phyloP scores from a whole-genome alignment of 2,797 vertebrate species.

The Erpetoichthys calabaricus region DNA sequence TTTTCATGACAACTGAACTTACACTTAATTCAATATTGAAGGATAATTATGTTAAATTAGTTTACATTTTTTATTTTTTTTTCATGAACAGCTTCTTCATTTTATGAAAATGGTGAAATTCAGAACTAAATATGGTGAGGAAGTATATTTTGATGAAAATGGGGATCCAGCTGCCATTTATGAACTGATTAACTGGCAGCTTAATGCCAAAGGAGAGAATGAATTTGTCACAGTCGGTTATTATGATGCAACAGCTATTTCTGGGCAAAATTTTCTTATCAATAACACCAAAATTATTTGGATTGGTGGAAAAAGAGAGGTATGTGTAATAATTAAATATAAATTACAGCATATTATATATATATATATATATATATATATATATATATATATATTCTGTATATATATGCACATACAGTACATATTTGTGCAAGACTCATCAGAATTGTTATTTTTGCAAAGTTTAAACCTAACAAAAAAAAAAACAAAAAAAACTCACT shows the following conservation, averaged over 20 bases:
- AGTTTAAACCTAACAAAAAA: too few species aligned
- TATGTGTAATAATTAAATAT: slow-evolving; percentile 9
- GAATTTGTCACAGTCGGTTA: slow-evolving; percentile 34
- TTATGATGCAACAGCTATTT: slow-evolving; percentile 33
- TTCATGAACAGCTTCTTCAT: slow-evolving; percentile 28
- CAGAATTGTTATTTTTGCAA: too few species aligned
- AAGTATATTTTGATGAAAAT: slow-evolving; percentile 39
- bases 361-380: too few species aligned
- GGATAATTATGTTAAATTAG: too few species aligned
- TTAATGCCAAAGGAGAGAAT: slow-evolving; percentile 28
- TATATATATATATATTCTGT: too few species aligned
- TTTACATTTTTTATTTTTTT: too few species aligned
- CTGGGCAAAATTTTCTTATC: slow-evolving; percentile 23
- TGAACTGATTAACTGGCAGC: slow-evolving; percentile 45
- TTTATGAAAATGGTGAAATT: slow-evolving; percentile 37
- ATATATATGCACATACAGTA: too few species aligned
- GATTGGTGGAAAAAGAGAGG: slow-evolving; percentile 28
- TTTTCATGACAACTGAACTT: too few species aligned
- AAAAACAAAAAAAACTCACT: too few species aligned
- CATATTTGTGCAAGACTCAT: too few species aligned
- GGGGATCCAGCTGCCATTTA: slow-evolving; percentile 34
- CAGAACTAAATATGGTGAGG: slow-evolving; percentile 28
- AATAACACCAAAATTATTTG: slow-evolving; percentile 27
- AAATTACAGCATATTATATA: too few species aligned
- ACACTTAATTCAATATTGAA: too few species aligned